Base-by-base conservation (phyloP, 2,113 vertebrate species). In the Saguinus midas region DNA sequence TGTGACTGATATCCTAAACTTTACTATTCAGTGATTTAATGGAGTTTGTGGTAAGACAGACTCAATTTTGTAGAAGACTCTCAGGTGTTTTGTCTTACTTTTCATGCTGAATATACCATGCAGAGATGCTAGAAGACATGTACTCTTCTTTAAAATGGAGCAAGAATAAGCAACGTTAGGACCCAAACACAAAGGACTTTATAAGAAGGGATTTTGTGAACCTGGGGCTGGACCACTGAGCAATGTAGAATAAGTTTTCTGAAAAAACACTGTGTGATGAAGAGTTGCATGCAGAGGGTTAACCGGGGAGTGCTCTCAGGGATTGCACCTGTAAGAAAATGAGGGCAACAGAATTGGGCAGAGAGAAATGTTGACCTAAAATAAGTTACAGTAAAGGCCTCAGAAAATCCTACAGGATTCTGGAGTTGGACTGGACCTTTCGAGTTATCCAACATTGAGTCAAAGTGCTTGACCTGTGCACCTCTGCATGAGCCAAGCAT, bases 41-140 rank as follows among this genome's bases (percentile, higher is more conserved):
- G 75, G 75, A 95, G 97, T 98, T 93, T 84, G 96, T 79, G 73
- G 82, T 75, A 87, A 87, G 90, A 93, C 21, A 96, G 94, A 87
- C 79, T 52, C 92, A 23, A 87, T 96, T 86, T 97, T 90, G 92
- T 58, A 85, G 96, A 87, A 96, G 29, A 72, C 11, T 89, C 90
- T 97, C 70, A 95, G 43, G 70, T 27, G 20, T 14, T 97, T 97
- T 97, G 29, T 97, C 82, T 93, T 89, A 84, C 8, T 91, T 5
- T 40, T 81, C 72, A 32, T 48, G 8, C 16, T 61, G 76, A 95
- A 45, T 11, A 64, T 14, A 3, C 32, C 5, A 1, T 17, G 25
- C 17, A 57, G 52, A 91, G 40, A 52, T 58, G 17, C 21, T 35
- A 10, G 14, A 27, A 52, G 48, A 89, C 55, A 58, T 8, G 7